Percentiles rank a stretch among this genome's conserved stretches.
Evolutionary conservation across 2,113 vertebrate species (phyloP).

Genomic region (Paradoxurus hermaphroditus): DNA sequence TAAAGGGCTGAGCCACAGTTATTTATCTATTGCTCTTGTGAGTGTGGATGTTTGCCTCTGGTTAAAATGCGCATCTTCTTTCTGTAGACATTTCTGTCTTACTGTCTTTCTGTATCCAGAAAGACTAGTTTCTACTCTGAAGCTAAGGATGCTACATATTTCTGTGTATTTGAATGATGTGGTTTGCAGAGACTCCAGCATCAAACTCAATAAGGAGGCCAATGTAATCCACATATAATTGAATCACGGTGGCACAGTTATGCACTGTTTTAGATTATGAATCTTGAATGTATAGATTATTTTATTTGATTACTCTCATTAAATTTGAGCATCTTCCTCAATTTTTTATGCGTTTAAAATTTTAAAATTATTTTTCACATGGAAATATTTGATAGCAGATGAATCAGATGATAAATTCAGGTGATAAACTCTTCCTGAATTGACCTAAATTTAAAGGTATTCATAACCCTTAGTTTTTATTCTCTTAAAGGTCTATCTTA

Average conservation of each 20-base stretch:
- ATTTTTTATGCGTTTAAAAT: neutral
- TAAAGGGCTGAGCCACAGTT: neutral
- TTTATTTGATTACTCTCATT: constrained; percentile 50
- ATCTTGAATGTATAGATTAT: constrained; percentile 29
- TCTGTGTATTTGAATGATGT: neutral
- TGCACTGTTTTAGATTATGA: constrained; percentile 62
- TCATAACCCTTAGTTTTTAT: neutral
- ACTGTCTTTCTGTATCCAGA: neutral
- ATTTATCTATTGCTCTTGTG: neutral
- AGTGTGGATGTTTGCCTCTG: neutral
- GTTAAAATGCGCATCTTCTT: neutral
- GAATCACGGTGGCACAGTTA: neutral
- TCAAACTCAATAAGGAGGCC: constrained; percentile 55
- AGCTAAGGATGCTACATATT: neutral
- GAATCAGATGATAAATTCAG: neutral
- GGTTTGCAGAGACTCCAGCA: neutral
- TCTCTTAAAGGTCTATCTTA: neutral
- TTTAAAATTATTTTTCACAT: neutral
- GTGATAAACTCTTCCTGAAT: neutral
- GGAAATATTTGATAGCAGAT: neutral
- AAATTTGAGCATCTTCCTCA: constrained; percentile 14
- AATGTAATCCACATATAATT: neutral
- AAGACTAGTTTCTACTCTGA: neutral
- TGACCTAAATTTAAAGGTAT: neutral
- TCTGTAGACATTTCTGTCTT: neutral